Evolutionary conservation across 2,888 invertebrate species (phyloP).

Genomic region (Subacronicta megacephala): DNA sequence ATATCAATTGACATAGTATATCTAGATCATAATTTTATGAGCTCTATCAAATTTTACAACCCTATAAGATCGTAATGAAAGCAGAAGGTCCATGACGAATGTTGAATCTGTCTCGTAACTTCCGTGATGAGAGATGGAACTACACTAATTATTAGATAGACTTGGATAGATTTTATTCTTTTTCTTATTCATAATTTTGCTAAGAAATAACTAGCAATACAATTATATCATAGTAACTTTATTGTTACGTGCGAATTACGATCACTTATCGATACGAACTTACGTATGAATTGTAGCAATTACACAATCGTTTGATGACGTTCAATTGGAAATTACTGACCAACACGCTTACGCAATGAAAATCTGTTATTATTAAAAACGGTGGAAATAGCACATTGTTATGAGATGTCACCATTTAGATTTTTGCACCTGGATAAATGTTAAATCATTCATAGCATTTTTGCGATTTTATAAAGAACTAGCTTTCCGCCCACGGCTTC

Average conservation of each 20-base stretch:
- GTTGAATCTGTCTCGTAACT: no score
- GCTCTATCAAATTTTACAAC: no score
- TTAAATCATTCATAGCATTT: background rate
- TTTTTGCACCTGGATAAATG: background rate
- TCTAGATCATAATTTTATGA: no score
- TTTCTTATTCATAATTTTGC: conserved; percentile 3
- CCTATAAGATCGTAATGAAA: no score
- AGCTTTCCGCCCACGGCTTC: no score
- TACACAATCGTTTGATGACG: conserved; percentile 24
- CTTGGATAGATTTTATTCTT: background rate
- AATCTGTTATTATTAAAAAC: conserved; percentile 3
- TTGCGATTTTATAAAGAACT: no score
- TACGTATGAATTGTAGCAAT: conserved; percentile 29
- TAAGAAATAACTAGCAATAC: background rate
- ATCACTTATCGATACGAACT: conserved; percentile 19
- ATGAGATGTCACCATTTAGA: background rate
- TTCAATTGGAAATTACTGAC: conserved; percentile 23
- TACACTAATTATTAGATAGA: no score
- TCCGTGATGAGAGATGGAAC: no score
- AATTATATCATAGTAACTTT: conserved; percentile 17
- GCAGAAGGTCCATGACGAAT: no score
- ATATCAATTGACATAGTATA: no score
- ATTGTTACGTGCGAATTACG: conserved; percentile 26
- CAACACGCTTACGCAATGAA: conserved; percentile 3
- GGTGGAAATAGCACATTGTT: background rate